These are phyloP conservation scores for Apostichopus leukothele DNA, from an alignment of 53 echinoderm and acorn worm genomes.

Conservation along the genomic window DNA sequence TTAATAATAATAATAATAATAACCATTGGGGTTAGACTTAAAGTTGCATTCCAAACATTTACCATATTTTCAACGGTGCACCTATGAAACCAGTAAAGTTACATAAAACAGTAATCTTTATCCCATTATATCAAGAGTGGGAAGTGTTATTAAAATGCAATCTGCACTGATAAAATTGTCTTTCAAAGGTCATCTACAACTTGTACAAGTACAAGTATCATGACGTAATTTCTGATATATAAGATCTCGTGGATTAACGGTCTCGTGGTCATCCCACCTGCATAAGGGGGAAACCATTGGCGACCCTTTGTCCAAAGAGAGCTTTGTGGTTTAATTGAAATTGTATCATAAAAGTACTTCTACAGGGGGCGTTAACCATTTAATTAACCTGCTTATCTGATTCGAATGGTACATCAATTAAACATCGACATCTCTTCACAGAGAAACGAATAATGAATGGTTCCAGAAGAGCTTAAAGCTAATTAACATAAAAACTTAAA, in stretches of 20 bases:
- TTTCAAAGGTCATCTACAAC: too few relatives aligned
- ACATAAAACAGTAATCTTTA: too few relatives aligned
- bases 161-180: too few relatives aligned
- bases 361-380: background rate
- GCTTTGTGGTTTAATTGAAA: constrained; percentile 12
- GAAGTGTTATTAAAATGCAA: too few relatives aligned
- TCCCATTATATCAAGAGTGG: too few relatives aligned
- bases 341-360: constrained; percentile 11
- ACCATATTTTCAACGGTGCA: too few relatives aligned
- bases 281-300: background rate
- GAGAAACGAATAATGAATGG: background rate
- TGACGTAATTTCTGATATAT: too few relatives aligned
- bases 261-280: background rate
- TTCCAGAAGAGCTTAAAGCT: constrained; percentile 30
- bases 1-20: too few relatives aligned
- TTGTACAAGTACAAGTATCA: too few relatives aligned
- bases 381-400: background rate
- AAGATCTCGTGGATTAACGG: background rate
- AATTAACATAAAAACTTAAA: constrained; percentile 17
- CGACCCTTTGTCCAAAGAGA: constrained; percentile 9
- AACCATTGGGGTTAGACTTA: too few relatives aligned
- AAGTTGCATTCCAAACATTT: too few relatives aligned
- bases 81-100: too few relatives aligned
- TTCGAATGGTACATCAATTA: background rate
- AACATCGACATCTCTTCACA: background rate